Evolutionary conservation across 2,113 vertebrate species (phyloP).

Genomic region (Xenus cinereus): DNA sequence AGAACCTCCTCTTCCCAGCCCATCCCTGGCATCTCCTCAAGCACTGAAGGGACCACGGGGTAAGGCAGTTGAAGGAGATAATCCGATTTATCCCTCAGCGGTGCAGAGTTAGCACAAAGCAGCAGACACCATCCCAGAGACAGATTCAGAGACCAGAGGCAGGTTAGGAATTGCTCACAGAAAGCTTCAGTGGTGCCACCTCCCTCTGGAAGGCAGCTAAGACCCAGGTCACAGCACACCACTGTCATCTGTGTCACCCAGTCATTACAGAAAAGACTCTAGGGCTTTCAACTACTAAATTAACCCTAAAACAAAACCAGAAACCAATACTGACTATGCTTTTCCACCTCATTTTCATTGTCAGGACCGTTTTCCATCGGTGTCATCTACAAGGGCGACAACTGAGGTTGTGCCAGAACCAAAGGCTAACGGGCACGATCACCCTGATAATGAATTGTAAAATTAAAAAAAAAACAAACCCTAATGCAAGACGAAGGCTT

Average conservation of each 20-base stretch:
- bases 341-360: not conserved
- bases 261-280: not conserved
- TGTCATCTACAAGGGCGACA: not conserved
- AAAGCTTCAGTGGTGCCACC: not conserved
- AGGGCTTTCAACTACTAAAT: not conserved
- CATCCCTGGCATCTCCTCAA: not conserved
- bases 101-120: not conserved
- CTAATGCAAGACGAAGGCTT: not conserved
- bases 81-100: not conserved
- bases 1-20: not conserved
- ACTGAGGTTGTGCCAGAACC: accelerated
- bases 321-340: not conserved
- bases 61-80: not conserved
- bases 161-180: not conserved
- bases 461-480: too few relatives aligned
- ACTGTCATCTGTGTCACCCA: not conserved
- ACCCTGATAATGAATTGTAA: not conserved
- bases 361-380: not conserved
- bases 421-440: not conserved
- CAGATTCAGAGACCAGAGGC: not conserved
- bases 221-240: not conserved
- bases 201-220: not conserved
- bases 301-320: not conserved
- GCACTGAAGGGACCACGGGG: accelerated
- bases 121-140: not conserved